These are phyloP conservation scores for Tenthredo mesomela DNA, from an alignment of 2,888 invertebrate species.

Conservation along the genomic window DNA sequence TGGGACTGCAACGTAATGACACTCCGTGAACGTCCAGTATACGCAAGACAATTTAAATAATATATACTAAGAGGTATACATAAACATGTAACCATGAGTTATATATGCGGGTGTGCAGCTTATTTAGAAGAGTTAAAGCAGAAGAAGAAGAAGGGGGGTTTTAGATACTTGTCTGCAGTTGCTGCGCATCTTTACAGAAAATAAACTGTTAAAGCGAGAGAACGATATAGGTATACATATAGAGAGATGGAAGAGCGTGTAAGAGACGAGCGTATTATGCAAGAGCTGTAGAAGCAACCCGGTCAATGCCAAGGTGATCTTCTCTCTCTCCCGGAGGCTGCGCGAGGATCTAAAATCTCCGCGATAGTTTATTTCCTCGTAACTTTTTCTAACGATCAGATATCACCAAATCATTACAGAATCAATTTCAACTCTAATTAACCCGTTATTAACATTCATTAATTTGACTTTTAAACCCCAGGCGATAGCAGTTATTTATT, in stretches of 20 bases:
- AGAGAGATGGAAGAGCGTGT: slow-evolving; percentile 76
- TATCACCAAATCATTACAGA: background rate
- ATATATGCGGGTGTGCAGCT: slow-evolving; percentile 7
- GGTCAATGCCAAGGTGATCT: slow-evolving; percentile 77
- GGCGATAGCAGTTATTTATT: background rate
- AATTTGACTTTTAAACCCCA: background rate
- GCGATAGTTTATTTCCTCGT: background rate
- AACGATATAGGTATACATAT: slow-evolving; percentile 64
- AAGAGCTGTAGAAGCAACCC: slow-evolving; percentile 65
- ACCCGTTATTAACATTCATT: background rate
- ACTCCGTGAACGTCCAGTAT: background rate
- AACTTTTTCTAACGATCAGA: background rate
- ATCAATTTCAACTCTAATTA: slow-evolving; percentile 9
- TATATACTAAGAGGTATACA: slow-evolving; percentile 35
- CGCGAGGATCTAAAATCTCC: background rate
- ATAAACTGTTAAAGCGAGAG: slow-evolving; percentile 10
- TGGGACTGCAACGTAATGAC: slow-evolving; percentile 30
- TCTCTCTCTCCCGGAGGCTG: slow-evolving; percentile 57
- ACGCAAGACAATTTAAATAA: slow-evolving; percentile 37
- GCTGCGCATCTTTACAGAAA: background rate
- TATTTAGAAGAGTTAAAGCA: background rate
- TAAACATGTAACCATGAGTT: slow-evolving; percentile 15
- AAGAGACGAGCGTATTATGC: slow-evolving; percentile 68
- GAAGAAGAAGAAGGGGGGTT: too few relatives aligned
- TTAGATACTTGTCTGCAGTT: background rate